Base-by-base conservation (phyloP, 2,113 vertebrate genomes). In the Cariama cristata region DNA sequence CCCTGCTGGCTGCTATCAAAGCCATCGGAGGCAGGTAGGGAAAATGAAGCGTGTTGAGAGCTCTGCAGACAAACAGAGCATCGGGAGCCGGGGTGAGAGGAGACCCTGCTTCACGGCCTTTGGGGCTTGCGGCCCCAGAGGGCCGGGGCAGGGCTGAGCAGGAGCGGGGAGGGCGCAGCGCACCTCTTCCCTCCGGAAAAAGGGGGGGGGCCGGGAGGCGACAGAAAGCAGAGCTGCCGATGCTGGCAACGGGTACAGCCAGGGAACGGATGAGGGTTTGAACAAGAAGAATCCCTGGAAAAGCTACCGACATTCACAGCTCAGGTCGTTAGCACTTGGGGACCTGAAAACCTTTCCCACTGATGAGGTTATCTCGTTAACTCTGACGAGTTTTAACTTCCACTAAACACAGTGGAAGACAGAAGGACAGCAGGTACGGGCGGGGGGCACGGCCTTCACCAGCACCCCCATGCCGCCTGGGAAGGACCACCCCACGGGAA, bases 211-310 rank as follows among this genome's bases (percentile, higher is more conserved):
- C 38, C 40, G 1, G 23, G 53, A 20, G 23, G 52, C 11, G 12
- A 1, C n/a, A 2, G 64, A 16, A 2, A 26, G 79, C 52, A 27
- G 55, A 9, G 72, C 38, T 38, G 62, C 8, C 4, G 5, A 1
- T 11, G 55, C 21, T 1, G 74, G 9, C 3, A 5, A 8, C 0
- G 14, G 44, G 15, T 7, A 11, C 0, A 12, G 20, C 23, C 33
- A 3, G 66, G 30, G 21, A 15, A 11, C 44, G 2, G 6, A 3
- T 2, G 23, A 6, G 45, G 9, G 12, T 19, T 2, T 12, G 45
- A 10, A 14, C 8, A 3, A 52, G 27, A 10, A 1, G 56, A 13
- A 30, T 6, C 68, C 64, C 64, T 14, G 50, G 20, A 38, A 81
- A 14, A 58, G 45, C 35, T 4, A 3, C 42, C 28, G 0, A 5